Conservation (phyloP, 2,888 invertebrate species). For the Tiliacea citrago region DNA sequence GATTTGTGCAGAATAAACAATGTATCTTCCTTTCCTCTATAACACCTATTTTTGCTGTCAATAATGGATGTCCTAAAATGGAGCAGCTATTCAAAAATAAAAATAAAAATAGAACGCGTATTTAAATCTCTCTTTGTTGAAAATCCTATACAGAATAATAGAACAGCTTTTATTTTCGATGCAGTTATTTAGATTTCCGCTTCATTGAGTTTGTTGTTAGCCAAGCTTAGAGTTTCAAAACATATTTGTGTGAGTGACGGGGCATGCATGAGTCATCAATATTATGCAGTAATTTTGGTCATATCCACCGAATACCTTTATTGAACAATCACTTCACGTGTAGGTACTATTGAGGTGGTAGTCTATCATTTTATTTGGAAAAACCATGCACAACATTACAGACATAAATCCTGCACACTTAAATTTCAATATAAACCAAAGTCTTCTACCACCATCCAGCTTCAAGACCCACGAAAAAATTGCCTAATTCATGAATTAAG, state of each 20-base stretch:
- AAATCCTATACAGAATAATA: background rate
- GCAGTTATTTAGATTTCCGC: slow-evolving; percentile 3
- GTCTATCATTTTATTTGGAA: no score
- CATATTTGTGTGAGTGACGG: background rate
- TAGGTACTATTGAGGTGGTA: no score
- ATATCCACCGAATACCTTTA: background rate
- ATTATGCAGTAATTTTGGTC: background rate
- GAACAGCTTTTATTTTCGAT: slow-evolving; percentile 1
- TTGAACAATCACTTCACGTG: no score
- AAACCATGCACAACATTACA: no score
- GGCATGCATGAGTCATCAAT: background rate
- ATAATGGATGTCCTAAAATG: background rate
- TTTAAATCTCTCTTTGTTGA: background rate
- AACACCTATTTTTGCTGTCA: background rate
- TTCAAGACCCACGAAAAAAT: no score
- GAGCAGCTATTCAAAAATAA: background rate
- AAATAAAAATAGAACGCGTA: background rate
- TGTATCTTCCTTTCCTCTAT: background rate
- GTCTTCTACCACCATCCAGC: background rate
- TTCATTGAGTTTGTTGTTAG: slow-evolving; percentile 4
- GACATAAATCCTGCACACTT: background rate
- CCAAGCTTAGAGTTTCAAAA: background rate
- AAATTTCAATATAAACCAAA: background rate
- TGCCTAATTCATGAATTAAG: background rate
- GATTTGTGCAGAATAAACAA: background rate